Evolutionary conservation across 2,113 vertebrate species (phyloP).

Genomic region (Henicopernis longicauda): DNA sequence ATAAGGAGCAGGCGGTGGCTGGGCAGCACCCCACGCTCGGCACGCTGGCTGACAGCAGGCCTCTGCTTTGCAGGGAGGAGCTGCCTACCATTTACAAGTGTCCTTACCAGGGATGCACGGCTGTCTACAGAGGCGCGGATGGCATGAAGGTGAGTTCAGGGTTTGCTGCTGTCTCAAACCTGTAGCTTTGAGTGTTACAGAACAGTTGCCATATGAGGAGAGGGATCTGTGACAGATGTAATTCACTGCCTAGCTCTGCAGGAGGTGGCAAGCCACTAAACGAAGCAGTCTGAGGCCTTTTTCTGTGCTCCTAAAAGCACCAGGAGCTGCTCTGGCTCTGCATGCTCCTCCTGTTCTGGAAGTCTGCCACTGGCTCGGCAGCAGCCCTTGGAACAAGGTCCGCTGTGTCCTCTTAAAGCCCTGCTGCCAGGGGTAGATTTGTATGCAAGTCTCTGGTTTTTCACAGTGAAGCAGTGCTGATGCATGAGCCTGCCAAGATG

Average conservation of each 20-base stretch:
- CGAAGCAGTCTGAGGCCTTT: neutral
- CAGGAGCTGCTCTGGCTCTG: neutral
- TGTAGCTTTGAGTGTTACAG: rapidly evolving
- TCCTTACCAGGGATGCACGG: constrained; percentile 93
- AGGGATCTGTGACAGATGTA: neutral
- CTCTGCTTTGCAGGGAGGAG: constrained; percentile 83
- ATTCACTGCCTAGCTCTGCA: rapidly evolving
- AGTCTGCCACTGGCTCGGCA: neutral
- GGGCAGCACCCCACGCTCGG: neutral
- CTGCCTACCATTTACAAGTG: constrained; percentile 97
- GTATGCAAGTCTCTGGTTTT: neutral
- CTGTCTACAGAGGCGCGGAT: constrained; percentile 90
- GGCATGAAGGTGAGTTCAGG: constrained; percentile 86
- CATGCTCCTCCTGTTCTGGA: neutral
- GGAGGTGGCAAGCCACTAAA: neutral
- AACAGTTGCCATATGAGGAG: rapidly evolving
- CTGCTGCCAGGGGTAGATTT: neutral
- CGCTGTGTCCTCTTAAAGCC: neutral
- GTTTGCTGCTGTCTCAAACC: neutral
- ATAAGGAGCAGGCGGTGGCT: rapidly evolving
- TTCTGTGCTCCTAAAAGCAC: neutral
- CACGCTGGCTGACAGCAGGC: neutral
- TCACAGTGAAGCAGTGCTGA: neutral
- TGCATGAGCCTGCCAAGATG: neutral
- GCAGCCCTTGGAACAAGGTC: neutral